Base-by-base conservation (phyloP, 2,888 invertebrate species). In the Oligia fasciuncula region DNA sequence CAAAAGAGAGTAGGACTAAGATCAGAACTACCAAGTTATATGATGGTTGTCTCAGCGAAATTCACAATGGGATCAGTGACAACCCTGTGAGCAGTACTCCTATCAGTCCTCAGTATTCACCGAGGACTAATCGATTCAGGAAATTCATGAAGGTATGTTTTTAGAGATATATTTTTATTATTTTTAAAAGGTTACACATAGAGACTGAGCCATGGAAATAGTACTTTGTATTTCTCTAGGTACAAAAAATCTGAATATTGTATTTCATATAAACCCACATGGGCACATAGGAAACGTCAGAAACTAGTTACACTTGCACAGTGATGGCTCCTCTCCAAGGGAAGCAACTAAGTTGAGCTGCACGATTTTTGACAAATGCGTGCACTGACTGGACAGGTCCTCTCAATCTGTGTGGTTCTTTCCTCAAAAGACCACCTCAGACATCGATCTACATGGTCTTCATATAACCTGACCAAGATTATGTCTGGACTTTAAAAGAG, bases 81-180 rank as follows among this genome's bases (percentile, higher is more conserved):
- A 85, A 89, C 17, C 85, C 83, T 75, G 79, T 87, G 43, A 90
- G 83, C 46, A 92, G 83, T 70, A 84, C 87, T 77, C 87, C 90
- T 4, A 85, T 80, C 5, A 96, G 94, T 80, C 95, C 96, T 43
- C 95, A 95, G 60, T 92, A 92, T 46, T 94, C 96, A 80, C 96
- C 97, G n/a, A 93, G 93, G 82, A 94, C 95, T n/a, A 95, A 93
- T 46, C 93, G 91, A 85, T 97, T 96, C 80, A 95, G 91, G 87
- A 95, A 91, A 83, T 97, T 95, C 87, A 92, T 94, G 17, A 95
- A 95, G 95, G 96, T 96, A 91, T 87, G 75, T 77, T 65, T 54
- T 57, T 23, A 11, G 11, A 19, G 1, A 29, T 4, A 40, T 65
- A 40, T 62, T 29, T 35, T 62, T 17, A 29, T 65, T 14, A 23